phyloP scores from a whole-genome alignment of 2,888 invertebrate species.

The Deroplatys truncata region DNA sequence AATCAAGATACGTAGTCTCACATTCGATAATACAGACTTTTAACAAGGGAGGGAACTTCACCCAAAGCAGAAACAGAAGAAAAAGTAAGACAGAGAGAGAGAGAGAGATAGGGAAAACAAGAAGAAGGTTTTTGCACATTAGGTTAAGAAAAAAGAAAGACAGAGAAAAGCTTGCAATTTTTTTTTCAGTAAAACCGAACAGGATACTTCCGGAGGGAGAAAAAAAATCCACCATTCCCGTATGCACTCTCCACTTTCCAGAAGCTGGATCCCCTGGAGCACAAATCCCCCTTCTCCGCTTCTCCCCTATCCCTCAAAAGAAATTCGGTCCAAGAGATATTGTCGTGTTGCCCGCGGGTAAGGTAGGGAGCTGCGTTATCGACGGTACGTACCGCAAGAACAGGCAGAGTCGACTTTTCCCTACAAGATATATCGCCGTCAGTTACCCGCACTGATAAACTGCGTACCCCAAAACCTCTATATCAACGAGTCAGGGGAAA shows the following conservation, averaged over 20 bases:
- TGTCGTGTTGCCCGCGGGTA: neutral
- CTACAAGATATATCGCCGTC: neutral
- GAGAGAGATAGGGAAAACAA: neutral
- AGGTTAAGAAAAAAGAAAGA: neutral
- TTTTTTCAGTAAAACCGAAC: neutral
- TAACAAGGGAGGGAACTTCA: too few relatives aligned
- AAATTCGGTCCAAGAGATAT: neutral
- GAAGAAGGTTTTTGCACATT: neutral
- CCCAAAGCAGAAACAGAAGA: neutral
- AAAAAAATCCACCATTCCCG: neutral
- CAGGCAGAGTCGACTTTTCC: neutral
- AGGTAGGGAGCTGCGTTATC: neutral
- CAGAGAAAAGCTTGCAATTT: neutral
- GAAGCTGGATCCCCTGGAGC: neutral
- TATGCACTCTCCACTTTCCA: neutral
- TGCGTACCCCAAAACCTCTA: neutral
- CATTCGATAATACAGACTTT: too few relatives aligned
- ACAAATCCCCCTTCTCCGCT: neutral
- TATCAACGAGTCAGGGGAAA: neutral
- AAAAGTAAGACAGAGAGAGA: neutral
- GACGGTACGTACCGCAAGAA: neutral
- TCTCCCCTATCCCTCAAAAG: neutral
- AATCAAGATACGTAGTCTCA: too few relatives aligned
- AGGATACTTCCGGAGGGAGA: neutral
- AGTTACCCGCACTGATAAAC: neutral